Evolutionary conservation across 23 tunicate genomes (phyloP), one percentile per base, ranked within the genome.

Genomic region (Oikopleura albicans): DNA sequence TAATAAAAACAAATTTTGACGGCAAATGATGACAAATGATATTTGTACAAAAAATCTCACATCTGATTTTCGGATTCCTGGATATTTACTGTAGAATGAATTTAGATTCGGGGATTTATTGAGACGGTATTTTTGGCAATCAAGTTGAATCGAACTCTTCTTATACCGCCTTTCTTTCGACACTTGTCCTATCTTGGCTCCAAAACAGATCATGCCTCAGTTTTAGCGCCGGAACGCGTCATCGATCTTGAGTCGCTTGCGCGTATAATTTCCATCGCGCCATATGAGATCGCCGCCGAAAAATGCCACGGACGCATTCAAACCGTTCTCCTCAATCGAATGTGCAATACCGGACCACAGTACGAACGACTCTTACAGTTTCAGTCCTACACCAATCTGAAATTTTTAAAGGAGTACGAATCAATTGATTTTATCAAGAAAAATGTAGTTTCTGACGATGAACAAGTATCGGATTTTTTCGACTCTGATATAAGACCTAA

Each of bases 281-380:
- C 34, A 34, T 71, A 71, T 37, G 79, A 16, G 37, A 29, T 2
- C 28, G 79, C 79, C 34, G 4, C 4, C 31, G 34, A 29, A 29
- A 4, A 12, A 16, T 71, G 79, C 31, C 4, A 29, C 37, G 79
- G 79, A 4, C 27, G 79, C 28, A 71, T 71, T 29, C 34, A 71
- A 2, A 2, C 79, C 4, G 79, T 71, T 16, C 33, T 71, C 33
- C 37, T 71, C 36, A 12, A 4, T 4, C 33, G 79, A 16, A 29
- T 12, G 27, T 71, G 79, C 79, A 71, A 71, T 29, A 71, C 79
- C 37, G 79, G 79, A 4, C 79, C 79, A 29, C 79, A 71, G 37
- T 71, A 71, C 37, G 79, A 71, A 4, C 33, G 79, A 71, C 79
- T 71, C 33, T 2, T 12, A 37, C 34, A 71, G 37, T 71, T 71